Base-by-base conservation (phyloP, 2,113 vertebrate species). In the Stomatorhinus ivindoensis region DNA sequence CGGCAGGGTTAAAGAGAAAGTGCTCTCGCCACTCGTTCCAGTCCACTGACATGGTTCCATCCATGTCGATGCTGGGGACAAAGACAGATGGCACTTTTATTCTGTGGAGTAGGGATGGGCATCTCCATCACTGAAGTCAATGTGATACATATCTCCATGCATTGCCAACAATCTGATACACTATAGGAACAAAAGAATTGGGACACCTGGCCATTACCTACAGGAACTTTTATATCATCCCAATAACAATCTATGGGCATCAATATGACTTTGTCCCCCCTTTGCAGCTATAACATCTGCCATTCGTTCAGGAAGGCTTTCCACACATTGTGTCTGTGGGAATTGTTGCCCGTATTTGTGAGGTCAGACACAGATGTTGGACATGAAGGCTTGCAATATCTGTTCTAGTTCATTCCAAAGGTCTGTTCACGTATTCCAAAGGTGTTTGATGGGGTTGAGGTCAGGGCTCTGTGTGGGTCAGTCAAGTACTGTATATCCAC, bases 1-100 rank as follows among this genome's bases (percentile, higher is more conserved):
- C 95, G 89, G 96, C 98, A 0, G 98, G 96, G 90, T 99, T 99
- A 89, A 99, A 97, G 92, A 99, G 95, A 92, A 99, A 99, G 89
- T 99, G 98, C 83, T 98, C 94, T 85, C 97, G 96, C 98, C 98
- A 99, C 89, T 99, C 98, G 90, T 97, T 97, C 98, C 98, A 99
- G 92, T 99, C 98, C 89, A 99, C 94, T 31, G 97, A 96, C 97
- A 99, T 98, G 4, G 98, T 99, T 50, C 98, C 98, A 87, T 99
- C 97, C 47, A 92, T 95, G 92, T 99, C 98, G 7, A 99, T 99
- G 91, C 98, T 99, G 91, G 86, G 93, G 91, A 90, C 10, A 50
- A 89, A 93, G 61, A 82, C 1, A 17, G 76, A 27, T 44, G 58
- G 44, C 47, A 61, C 55, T 46, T 42, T 55, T 42, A 58, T 82